phyloP scores from a whole-genome alignment of 2,888 invertebrate species.

The Monoplex corrugatus region DNA sequence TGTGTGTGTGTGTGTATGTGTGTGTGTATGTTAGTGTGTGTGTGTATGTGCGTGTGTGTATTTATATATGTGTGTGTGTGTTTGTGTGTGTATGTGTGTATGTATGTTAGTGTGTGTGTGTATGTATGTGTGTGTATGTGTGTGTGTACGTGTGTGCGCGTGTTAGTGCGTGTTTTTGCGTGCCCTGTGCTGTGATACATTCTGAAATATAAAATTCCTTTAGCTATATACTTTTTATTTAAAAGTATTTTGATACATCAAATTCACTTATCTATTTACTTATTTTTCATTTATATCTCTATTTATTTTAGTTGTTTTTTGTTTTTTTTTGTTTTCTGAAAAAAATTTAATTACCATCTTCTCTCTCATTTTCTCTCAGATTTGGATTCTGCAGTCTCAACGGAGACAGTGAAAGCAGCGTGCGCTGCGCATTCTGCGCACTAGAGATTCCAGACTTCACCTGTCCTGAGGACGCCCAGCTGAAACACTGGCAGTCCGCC shows the following conservation, averaged over 20 bases:
- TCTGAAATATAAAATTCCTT: no score
- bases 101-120: not conserved
- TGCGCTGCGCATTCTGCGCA: conserved; percentile 94
- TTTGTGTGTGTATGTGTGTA: not conserved
- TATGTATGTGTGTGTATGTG: not conserved
- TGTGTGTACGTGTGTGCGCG: not conserved
- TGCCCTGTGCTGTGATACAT: no score
- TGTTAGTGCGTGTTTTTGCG: not conserved
- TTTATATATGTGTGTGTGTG: not conserved
- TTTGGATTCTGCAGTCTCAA: conserved; percentile 92
- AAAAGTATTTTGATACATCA: no score
- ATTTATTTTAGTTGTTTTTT: no score
- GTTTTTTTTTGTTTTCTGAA: no score
- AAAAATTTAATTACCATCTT: no score
- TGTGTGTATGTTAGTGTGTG: not conserved
- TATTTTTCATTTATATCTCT: no score
- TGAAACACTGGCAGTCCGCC: conserved; percentile 34
- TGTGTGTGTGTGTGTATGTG: no score
- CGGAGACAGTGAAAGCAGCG: conserved; percentile 85
- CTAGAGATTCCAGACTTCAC: conserved; percentile 92
- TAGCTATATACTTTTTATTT: no score
- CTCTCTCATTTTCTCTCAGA: no score
- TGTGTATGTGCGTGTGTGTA: not conserved
- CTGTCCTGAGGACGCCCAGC: conserved; percentile 88
- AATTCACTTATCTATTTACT: no score